These are phyloP conservation scores for Zeugodacus cucurbitae DNA, from an alignment of 1,140 invertebrate species.

Conservation along the genomic window DNA sequence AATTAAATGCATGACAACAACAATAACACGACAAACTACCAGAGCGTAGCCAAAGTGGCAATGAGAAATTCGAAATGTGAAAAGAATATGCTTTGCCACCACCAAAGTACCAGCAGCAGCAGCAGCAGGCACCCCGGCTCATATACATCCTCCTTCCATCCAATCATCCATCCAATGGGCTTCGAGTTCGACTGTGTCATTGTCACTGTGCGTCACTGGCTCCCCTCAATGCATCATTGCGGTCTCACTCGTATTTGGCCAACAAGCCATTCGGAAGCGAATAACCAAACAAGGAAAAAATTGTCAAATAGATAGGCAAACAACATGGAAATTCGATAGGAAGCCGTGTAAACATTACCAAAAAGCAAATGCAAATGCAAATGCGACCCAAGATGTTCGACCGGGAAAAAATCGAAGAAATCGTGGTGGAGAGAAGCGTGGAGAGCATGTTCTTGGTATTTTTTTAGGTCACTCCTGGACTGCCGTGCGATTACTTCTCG, in stretches of 20 bases:
- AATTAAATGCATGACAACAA: constrained; percentile 1
- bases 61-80: background rate
- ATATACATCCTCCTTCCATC: background rate
- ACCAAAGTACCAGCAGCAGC: background rate
- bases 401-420: background rate
- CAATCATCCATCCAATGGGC: background rate
- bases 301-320: constrained; percentile 33
- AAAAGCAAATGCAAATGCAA: constrained; percentile 12
- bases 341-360: constrained; percentile 13
- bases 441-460: background rate
- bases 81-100: background rate
- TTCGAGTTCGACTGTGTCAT: background rate
- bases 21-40: background rate
- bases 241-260: constrained; percentile 8
- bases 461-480: background rate
- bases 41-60: background rate
- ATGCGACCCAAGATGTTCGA: background rate
- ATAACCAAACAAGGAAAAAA: constrained; percentile 13
- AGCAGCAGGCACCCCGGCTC: background rate
- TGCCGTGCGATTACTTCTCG: background rate
- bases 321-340: constrained; percentile 34
- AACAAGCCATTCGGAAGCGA: constrained; percentile 34
- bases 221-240: background rate
- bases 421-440: background rate
- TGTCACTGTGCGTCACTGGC: constrained; percentile 9